Evolutionary conservation across 2,113 vertebrate genomes (phyloP), one percentile per base, ranked within the genome.

Genomic region (Phoxinus phoxinus): DNA sequence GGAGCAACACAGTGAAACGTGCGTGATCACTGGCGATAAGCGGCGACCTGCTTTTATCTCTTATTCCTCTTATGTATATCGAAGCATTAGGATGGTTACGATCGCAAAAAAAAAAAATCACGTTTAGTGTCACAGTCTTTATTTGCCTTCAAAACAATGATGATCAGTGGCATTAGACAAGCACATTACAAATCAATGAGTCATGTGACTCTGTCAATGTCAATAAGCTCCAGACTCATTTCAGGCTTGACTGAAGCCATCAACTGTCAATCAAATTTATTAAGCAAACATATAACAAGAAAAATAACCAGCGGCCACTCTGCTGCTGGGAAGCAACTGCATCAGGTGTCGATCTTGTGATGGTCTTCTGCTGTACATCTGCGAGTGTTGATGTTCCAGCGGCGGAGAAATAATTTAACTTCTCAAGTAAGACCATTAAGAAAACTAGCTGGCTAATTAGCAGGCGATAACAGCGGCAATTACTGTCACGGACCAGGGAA

Each of bases 341-440:
- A 87, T 90, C 86, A 89, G 69, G 85, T 69, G 48, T 83, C 44
- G 21, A 90, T 93, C 84, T 87, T 87, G 89, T 91, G 88, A 92
- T 85, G n/a, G 78, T 46, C 84, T 84, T 37, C n/a, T 88, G 89
- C 83, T 89, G 86, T 77, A 85, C 83, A 86, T 80, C 84, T 67
- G 75, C 9, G 48, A 75, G 78, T 6, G 53, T 56, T 79, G 48
- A 77, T 79, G 71, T 74, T 69, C 67, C 59, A 87, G 76, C 71
- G 51, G 53, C 59, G 71, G 86, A 65, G n/a, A n/a, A n/a, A 92
- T 90, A 89, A 93, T 91, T 86, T 89, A 86, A 74, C 67, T 27
- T 87, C 90, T 92, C 75, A 86, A 84, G 89, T 87, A 86, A 89
- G 84, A 88, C 75, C 84, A 90, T 91, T 92, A 89, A 84, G 88